phyloP scores from a whole-genome alignment of 2,797 vertebrate genomes.

The Cryptoblepharus egeriae region DNA sequence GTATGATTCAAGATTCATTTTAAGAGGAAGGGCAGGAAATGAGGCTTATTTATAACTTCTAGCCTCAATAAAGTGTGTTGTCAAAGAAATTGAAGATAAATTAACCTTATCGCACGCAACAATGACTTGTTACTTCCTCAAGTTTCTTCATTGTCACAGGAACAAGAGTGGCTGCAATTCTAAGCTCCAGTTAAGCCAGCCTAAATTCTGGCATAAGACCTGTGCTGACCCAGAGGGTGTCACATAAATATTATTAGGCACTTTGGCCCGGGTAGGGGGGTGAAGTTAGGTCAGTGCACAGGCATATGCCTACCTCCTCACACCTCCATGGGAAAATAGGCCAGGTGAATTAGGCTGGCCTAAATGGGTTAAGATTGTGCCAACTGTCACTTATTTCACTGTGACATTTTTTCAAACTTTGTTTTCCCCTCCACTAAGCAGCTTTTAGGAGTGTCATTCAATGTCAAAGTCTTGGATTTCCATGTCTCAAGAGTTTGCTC shows the following conservation, averaged over 20 bases:
- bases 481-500: not conserved
- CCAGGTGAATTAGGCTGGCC: too few species aligned
- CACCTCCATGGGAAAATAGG: too few species aligned
- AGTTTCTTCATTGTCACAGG: not conserved
- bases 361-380: too few species aligned
- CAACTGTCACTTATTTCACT: not conserved
- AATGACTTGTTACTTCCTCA: not conserved
- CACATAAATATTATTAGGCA: too few species aligned
- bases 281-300: too few species aligned
- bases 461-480: not conserved
- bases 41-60: not conserved
- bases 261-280: too few species aligned
- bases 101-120: not conserved
- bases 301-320: too few species aligned
- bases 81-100: not conserved
- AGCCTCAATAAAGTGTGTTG: not conserved
- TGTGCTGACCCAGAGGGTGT: too few species aligned
- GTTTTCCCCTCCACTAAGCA: not conserved
- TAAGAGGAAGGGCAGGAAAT: not conserved
- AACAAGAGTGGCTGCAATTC: too few species aligned
- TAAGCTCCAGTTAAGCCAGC: too few species aligned
- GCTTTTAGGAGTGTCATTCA: not conserved
- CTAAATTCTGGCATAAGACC: too few species aligned
- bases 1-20: accelerated
- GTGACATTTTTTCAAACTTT: conserved; percentile 5